These are phyloP conservation scores for Drosophila orena DNA, from an alignment of 1,140 invertebrate genomes.

Conservation along the genomic window DNA sequence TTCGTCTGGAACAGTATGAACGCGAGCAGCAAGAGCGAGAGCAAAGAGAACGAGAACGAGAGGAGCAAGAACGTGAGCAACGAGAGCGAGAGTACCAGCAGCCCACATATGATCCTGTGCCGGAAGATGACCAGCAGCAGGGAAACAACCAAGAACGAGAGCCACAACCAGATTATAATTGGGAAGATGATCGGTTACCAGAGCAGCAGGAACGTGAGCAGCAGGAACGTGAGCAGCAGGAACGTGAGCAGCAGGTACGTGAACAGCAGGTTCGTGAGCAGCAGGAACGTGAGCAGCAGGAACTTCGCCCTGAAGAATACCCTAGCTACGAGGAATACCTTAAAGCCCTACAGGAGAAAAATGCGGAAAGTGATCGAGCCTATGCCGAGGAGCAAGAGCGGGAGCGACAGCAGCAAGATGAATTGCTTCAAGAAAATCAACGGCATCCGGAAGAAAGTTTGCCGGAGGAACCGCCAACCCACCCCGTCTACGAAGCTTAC, in stretches of 20 bases:
- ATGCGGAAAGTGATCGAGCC: slow-evolving; percentile 3
- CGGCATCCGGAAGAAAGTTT: neutral
- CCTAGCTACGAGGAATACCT: slow-evolving; percentile 14
- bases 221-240: neutral
- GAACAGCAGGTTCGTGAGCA: slow-evolving; percentile 1
- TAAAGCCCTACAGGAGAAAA: neutral
- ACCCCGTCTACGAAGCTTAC: slow-evolving; percentile 11
- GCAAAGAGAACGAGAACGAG: slow-evolving; percentile 8
- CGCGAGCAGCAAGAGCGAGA: slow-evolving; percentile 7
- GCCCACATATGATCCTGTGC: too few relatives aligned
- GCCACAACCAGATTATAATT: neutral
- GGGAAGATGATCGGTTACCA: neutral
- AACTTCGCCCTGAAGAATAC: neutral
- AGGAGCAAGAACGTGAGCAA: too few relatives aligned
- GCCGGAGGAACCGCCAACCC: neutral
- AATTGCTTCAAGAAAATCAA: slow-evolving; percentile 19
- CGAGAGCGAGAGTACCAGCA: neutral
- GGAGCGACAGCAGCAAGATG: slow-evolving; percentile 7
- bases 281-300: neutral
- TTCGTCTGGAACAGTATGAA: slow-evolving; percentile 15
- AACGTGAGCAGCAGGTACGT: slow-evolving; percentile 1
- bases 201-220: neutral
- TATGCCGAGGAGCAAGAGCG: slow-evolving; percentile 29
- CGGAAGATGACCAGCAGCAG: slow-evolving; percentile 29
- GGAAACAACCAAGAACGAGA: neutral